Evolutionary conservation across 1,140 invertebrate genomes (phyloP).

Genomic region (Pygmarrhopalites habei): DNA sequence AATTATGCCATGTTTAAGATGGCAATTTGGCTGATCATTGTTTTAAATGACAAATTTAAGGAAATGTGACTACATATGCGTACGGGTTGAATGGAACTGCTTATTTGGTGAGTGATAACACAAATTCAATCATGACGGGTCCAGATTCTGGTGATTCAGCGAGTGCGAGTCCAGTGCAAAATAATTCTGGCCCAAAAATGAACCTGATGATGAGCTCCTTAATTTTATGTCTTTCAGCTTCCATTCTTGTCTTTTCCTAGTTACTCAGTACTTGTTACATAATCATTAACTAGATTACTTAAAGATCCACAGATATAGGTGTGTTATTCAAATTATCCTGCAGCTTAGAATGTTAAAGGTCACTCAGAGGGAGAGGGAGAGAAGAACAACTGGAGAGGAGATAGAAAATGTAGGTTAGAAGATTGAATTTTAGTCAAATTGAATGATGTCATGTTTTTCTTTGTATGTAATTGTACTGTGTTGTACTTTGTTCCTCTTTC

Average conservation of each 20-base stretch:
- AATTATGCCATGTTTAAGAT: not conserved
- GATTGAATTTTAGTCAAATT: too few relatives aligned
- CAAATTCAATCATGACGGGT: not conserved
- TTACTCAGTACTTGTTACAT: too few relatives aligned
- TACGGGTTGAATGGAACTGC: not conserved
- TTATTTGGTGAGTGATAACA: not conserved
- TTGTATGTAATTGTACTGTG: too few relatives aligned
- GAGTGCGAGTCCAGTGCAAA: not conserved
- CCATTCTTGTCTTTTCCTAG: not conserved
- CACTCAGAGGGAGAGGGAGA: too few relatives aligned
- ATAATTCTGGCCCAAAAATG: not conserved
- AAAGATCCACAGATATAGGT: too few relatives aligned
- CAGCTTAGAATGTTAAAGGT: too few relatives aligned
- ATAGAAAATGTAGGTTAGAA: too few relatives aligned
- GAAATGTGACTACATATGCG: not conserved
- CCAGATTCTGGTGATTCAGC: not conserved
- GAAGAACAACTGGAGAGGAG: too few relatives aligned
- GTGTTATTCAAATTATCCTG: too few relatives aligned
- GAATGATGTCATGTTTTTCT: too few relatives aligned
- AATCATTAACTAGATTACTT: too few relatives aligned
- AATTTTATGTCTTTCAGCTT: not conserved
- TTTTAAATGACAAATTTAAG: not conserved
- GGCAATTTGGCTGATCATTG: not conserved
- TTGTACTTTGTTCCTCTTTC: too few relatives aligned
- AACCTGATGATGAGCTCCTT: not conserved